phyloP scores from a whole-genome alignment of 92 coral and sea anemone species.

The Palythoa caribaeorum region DNA sequence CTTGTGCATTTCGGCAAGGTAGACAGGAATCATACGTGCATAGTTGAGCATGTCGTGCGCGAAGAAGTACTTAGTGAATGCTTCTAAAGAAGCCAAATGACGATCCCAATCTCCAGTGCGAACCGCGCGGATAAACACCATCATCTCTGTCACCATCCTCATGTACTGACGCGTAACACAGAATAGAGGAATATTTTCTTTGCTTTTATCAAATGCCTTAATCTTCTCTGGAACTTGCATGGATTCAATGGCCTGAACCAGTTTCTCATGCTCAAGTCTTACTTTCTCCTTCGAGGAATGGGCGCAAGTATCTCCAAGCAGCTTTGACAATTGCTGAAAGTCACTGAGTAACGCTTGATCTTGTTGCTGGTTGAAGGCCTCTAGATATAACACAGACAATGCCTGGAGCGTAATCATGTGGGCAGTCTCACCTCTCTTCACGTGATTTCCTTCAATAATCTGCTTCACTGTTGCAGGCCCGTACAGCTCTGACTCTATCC shows the following conservation, averaged over 20 bases:
- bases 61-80: conserved; percentile 65
- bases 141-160: conserved; percentile 68
- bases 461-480: conserved; percentile 72
- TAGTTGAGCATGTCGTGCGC: conserved; percentile 68
- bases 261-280: conserved; percentile 16
- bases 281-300: conserved; percentile 38
- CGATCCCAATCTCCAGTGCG: conserved; percentile 59
- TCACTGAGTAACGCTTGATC: not conserved
- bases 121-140: conserved; percentile 60
- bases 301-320: conserved; percentile 52
- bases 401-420: conserved; percentile 71
- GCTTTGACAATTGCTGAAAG: conserved; percentile 43
- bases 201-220: conserved; percentile 45
- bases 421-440: conserved; percentile 66
- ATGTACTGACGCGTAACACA: conserved; percentile 55
- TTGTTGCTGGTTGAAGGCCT: conserved; percentile 52
- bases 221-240: conserved; percentile 57
- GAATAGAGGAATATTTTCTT: conserved; percentile 48
- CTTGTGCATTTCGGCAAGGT: conserved; percentile 67
- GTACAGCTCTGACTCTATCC: conserved; percentile 67
- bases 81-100: conserved; percentile 53
- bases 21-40: conserved; percentile 75
- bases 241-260: conserved; percentile 45
- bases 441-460: conserved; percentile 65
- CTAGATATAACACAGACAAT: conserved; percentile 55